These are phyloP conservation scores for Cephalopachus bancanus DNA, from an alignment of 2,797 vertebrate genomes.

Conservation along the genomic window DNA sequence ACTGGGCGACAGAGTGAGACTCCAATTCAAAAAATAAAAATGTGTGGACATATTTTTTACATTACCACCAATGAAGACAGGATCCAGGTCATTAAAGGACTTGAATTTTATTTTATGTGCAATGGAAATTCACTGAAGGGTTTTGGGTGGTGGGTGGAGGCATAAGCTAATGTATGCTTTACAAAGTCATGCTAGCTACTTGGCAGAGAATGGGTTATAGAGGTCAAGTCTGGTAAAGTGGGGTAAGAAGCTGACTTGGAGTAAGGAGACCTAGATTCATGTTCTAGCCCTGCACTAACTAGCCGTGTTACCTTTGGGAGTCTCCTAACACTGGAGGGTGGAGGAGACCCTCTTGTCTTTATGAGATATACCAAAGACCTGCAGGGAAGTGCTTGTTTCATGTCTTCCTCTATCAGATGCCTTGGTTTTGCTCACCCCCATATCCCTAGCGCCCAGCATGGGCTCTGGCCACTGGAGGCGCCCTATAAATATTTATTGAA, in stretches of 20 bases:
- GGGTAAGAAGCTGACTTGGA: neutral
- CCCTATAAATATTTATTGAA: neutral
- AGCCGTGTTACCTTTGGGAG: neutral
- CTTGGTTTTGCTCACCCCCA: neutral
- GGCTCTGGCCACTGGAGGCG: neutral
- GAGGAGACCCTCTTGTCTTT: neutral
- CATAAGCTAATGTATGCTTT: neutral
- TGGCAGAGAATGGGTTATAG: neutral
- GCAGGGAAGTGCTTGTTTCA: neutral
- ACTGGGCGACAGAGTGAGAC: too few relatives aligned
- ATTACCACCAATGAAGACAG: neutral
- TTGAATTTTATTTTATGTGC: neutral
- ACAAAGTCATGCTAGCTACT: neutral
- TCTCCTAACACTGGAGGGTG: neutral
- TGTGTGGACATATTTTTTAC: neutral
- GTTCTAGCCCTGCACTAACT: neutral
- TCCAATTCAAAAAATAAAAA: neutral
- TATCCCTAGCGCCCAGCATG: neutral
- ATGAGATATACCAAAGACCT: neutral
- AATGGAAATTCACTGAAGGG: neutral
- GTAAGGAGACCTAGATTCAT: neutral
- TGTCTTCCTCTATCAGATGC: neutral
- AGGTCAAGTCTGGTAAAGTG: neutral
- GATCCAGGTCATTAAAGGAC: neutral
- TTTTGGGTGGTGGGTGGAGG: neutral